Evolutionary conservation across 1,140 invertebrate species (phyloP), one percentile per base, ranked within the genome.

Genomic region (Papilio polyxenes): DNA sequence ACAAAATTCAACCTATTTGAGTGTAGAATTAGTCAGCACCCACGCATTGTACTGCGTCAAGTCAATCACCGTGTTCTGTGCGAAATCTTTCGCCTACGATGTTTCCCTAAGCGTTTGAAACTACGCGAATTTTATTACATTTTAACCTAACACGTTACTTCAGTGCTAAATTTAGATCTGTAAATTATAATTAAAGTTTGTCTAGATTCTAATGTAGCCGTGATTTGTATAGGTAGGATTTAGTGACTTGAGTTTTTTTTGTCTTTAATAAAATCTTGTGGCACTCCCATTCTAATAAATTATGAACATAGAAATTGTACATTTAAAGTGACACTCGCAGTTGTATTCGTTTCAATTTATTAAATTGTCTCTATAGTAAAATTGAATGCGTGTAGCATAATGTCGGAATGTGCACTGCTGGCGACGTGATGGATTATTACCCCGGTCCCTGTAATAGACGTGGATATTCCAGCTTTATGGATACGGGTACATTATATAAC

Each of bases 401-500:
- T 37, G 65, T 72, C 31, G 11, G 65, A 17, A 7, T 40, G 65
- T 72, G 65, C 31, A 37, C 65, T 72, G 65, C 31, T 40, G 37
- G 31, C 31, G 65, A 72, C 65, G 31, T 72, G 65, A 72, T 72
- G 65, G 11, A 72, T 72, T 72, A 72, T 72, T 15, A 37, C 11
- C 65, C 31, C 65, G 65, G 15, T 72, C n/a, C 65, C 65, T 72
- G 23, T 72, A 72, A 72, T 72, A 72, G 65, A 72, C 65, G 65
- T 72, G 31, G n/a, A 72, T 72, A 31, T 37, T 37, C 65, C 65
- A 31, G 65, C 65, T 72, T 72, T 72, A 72, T 72, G 65, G 65
- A 15, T 72, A 31, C 65, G 65, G 23, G 65, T 72, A 72, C 65
- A 72, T 72, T 72, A 69, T 69, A 69, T 72, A 72, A 72, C 62